These are phyloP conservation scores for Discoglossus pictus DNA, from an alignment of 2,797 vertebrate genomes.

Conservation along the genomic window DNA sequence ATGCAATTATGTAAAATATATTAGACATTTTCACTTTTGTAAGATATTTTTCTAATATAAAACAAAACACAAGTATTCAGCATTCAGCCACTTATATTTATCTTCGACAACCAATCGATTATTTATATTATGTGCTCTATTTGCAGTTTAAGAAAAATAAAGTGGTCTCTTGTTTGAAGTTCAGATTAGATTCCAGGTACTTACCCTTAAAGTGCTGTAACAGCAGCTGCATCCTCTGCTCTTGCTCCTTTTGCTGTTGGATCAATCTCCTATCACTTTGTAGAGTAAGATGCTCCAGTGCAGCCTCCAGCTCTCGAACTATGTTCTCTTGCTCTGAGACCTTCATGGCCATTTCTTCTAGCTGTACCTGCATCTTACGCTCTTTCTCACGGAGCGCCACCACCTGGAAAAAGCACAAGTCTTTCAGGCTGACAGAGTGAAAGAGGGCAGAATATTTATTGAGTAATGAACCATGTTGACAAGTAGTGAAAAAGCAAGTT, in stretches of 20 bases:
- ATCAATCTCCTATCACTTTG: conserved; percentile 80
- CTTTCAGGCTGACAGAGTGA: not conserved
- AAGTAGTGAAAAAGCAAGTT: not conserved
- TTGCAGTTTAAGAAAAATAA: too few relatives aligned
- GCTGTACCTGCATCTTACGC: conserved; percentile 69
- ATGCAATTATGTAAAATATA: too few relatives aligned
- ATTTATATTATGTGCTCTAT: too few relatives aligned
- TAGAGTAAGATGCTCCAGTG: conserved; percentile 74
- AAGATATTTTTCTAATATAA: too few relatives aligned
- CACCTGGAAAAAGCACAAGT: conserved; percentile 69
- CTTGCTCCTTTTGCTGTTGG: conserved; percentile 80
- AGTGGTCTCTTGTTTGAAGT: too few relatives aligned
- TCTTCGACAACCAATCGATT: too few relatives aligned
- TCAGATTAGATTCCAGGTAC: too few relatives aligned
- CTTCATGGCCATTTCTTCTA: conserved; percentile 79
- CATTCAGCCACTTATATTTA: too few relatives aligned
- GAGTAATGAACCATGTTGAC: not conserved
- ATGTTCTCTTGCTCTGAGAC: conserved; percentile 67
- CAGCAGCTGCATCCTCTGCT: conserved; percentile 79
- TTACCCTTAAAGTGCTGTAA: conserved; percentile 80
- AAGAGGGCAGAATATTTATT: not conserved
- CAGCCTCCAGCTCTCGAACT: conserved; percentile 71
- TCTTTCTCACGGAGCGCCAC: conserved; percentile 78
- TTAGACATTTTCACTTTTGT: too few relatives aligned
- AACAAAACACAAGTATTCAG: too few relatives aligned